A percentile compares a stretch with the other conserved stretches of the same genome.
Evolutionary conservation across 2,113 vertebrate genomes (phyloP).

Genomic region (Mus musculus): DNA sequence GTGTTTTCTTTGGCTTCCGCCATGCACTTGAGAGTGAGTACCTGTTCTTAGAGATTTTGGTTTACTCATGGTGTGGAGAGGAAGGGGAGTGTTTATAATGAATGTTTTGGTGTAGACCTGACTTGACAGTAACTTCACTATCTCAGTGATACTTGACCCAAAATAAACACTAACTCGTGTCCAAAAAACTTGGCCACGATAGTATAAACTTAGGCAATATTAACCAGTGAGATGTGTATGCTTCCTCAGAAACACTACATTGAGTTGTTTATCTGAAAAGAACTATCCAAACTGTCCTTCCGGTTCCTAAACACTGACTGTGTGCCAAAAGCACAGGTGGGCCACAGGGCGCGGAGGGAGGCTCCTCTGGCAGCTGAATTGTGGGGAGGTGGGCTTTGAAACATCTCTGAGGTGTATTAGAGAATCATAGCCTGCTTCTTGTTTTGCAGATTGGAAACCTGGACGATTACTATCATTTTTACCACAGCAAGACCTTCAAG

Average conservation of each 20-base stretch:
- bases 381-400: neutral
- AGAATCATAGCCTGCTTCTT: neutral
- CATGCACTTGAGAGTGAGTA: neutral
- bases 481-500: constrained; percentile 94
- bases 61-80: constrained; percentile 11
- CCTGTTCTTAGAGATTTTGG: constrained; percentile 70
- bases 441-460: constrained; percentile 92
- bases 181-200: neutral
- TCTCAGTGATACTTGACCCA: constrained; percentile 30
- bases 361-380: neutral
- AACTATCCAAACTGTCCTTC: neutral
- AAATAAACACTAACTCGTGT: constrained; percentile 30
- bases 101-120: constrained; percentile 57
- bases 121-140: constrained; percentile 56
- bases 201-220: neutral
- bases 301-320: neutral
- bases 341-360: too few relatives aligned
- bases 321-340: neutral
- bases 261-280: constrained; percentile 24
- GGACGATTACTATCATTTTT: constrained; percentile 95
- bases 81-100: constrained; percentile 57
- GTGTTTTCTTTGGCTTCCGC: constrained; percentile 71
- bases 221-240: neutral
- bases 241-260: neutral
- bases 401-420: neutral